These are phyloP conservation scores for Lasioglossum albipes DNA, from an alignment of 1,140 invertebrate genomes.

Conservation along the genomic window DNA sequence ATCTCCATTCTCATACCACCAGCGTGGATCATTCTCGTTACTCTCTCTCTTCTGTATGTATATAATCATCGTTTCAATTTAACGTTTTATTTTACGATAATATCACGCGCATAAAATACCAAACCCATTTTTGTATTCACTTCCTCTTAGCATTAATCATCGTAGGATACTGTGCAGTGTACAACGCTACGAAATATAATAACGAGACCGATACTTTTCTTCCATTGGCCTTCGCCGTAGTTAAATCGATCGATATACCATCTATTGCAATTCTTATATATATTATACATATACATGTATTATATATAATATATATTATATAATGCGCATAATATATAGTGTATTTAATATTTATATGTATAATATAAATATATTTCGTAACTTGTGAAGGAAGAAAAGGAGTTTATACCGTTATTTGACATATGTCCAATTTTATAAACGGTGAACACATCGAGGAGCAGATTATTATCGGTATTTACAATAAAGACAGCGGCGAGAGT, in stretches of 20 bases:
- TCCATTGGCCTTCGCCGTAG: conserved; percentile 43
- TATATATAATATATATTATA: too few species aligned
- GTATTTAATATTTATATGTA: too few species aligned
- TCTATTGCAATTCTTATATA: conserved; percentile 41
- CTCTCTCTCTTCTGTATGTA: neutral
- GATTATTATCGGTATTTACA: conserved; percentile 4
- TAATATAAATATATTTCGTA: conserved; percentile 34
- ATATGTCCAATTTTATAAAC: conserved; percentile 31
- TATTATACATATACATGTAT: too few species aligned
- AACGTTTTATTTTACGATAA: neutral
- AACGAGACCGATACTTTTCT: conserved; percentile 15
- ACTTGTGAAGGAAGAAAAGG: conserved; percentile 24
- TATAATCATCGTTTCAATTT: neutral
- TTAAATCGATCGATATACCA: conserved; percentile 20
- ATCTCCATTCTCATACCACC: neutral
- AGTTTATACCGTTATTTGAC: conserved; percentile 43
- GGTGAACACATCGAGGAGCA: neutral
- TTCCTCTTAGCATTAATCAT: conserved; percentile 19
- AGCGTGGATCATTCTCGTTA: neutral
- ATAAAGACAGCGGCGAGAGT: neutral
- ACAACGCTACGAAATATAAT: conserved; percentile 2
- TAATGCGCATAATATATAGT: too few species aligned
- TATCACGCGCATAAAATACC: neutral
- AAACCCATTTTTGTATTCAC: conserved; percentile 23
- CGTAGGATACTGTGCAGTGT: conserved; percentile 15